Evolutionary conservation across 2,113 vertebrate genomes (phyloP), one percentile per base, ranked within the genome.

Genomic region (Rhombomys opimus): DNA sequence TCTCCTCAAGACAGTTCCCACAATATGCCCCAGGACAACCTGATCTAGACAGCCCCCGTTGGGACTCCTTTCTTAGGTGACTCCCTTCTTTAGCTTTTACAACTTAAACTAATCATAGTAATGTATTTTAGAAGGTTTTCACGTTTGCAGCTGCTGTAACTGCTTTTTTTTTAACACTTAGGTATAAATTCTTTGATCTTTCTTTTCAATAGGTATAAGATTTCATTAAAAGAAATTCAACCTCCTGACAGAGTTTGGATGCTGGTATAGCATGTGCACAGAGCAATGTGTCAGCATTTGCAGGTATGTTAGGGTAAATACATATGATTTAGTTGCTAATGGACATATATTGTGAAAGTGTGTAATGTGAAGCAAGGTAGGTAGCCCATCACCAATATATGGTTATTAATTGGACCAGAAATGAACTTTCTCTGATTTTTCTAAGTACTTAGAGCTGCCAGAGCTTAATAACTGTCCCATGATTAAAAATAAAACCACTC

Each of bases 401-500:
- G 70, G 22, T 91, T 76, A 32, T 92, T 96, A 89, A 97, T 11
- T 91, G 38, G 10, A 57, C 2, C 9, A 81, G 65, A 94, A 94
- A 84, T 46, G 7, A 32, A 81, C 4, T 67, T 72, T 87, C 67
- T 96, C 30, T 81, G 46, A 86, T 68, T 92, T 94, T 91, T 95
- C 91, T 41, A 27, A 96, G 77, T 52, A 84, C 32, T 95, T 87
- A 72, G 20, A 77, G 22, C 35, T 89, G 10, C 68, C 94, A 87
- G 87, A 89, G n/a, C 52, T 96, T 78, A 93, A 41, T 95, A 88
- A 94, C 41, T 95, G 77, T 95, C 57, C 46, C 15, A 59, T 87
- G 84, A 87, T 95, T 97, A 96, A 95, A 93, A 96, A 87, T 95
- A 82, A 97, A 96, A 25, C 89, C 50, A 95, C 78, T 97, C 41